phyloP scores from a whole-genome alignment of 2,797 vertebrate species.

The Fratercula arctica region DNA sequence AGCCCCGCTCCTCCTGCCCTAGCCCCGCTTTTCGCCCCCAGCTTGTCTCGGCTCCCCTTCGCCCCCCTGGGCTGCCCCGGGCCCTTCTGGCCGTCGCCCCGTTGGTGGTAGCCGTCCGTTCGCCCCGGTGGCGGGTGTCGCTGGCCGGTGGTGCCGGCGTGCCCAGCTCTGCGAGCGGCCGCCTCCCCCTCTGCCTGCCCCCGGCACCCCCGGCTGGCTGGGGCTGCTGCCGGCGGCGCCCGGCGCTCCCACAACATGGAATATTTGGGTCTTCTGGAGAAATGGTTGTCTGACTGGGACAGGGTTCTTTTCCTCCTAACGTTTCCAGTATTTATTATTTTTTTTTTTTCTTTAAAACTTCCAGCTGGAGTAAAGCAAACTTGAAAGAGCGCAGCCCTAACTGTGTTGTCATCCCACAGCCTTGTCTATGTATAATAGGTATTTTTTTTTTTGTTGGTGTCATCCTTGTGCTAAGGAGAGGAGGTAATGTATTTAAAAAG shows the following conservation, averaged over 20 bases:
- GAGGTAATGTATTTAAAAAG: accelerated
- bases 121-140: neutral
- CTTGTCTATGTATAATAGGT: accelerated
- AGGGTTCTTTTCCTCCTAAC: neutral
- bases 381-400: neutral
- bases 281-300: neutral
- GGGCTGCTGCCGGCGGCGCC: neutral
- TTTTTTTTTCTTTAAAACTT: neutral
- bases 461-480: neutral
- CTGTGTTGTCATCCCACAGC: accelerated
- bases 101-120: neutral
- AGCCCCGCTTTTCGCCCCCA: no score
- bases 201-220: neutral
- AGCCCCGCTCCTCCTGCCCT: neutral
- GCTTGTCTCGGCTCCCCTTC: no score
- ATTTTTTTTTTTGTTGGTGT: neutral
- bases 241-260: neutral
- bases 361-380: neutral
- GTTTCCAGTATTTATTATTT: no score
- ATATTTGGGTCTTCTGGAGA: neutral
- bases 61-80: neutral
- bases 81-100: neutral
- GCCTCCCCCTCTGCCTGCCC: neutral
- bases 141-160: neutral
- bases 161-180: neutral